These are phyloP conservation scores for Lagorchestes hirsutus DNA, from an alignment of 2,797 vertebrate species.

Conservation along the genomic window DNA sequence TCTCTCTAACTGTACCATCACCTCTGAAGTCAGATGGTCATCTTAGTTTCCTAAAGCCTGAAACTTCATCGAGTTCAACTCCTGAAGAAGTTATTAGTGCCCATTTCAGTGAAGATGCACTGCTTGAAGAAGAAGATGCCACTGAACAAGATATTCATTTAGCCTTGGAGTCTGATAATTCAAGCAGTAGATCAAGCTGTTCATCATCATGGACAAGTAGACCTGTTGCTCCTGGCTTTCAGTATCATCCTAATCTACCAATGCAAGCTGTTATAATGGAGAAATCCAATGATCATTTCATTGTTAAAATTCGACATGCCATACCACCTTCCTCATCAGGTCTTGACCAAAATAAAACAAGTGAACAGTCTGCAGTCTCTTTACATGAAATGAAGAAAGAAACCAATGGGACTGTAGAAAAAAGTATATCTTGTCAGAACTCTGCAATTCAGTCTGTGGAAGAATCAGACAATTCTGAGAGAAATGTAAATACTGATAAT, in stretches of 20 bases:
- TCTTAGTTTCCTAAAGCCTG: conserved; percentile 94
- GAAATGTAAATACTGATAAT: conserved; percentile 43
- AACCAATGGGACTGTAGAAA: conserved; percentile 54
- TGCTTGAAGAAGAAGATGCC: conserved; percentile 94
- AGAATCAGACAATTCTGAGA: conserved; percentile 57
- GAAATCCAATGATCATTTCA: conserved; percentile 97
- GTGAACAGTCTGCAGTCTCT: conserved; percentile 65
- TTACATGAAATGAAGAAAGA: conserved; percentile 67
- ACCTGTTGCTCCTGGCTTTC: conserved; percentile 85
- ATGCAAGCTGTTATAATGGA: conserved; percentile 99
- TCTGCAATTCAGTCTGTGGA: conserved; percentile 44
- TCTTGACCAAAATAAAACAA: conserved; percentile 66
- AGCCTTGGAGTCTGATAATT: conserved; percentile 96
- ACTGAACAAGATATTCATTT: conserved; percentile 97
- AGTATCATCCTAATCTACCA: conserved; percentile 92
- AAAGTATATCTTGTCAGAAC: conserved; percentile 65
- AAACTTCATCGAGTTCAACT: conserved; percentile 85
- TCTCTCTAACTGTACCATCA: conserved; percentile 97
- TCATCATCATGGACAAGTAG: conserved; percentile 85
- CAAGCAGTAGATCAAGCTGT: conserved; percentile 91
- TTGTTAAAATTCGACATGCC: conserved; percentile 95
- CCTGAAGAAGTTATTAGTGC: conserved; percentile 93
- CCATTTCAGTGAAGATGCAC: conserved; percentile 94
- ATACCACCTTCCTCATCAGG: conserved; percentile 77
- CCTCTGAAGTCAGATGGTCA: conserved; percentile 97